Base-by-base conservation (phyloP, 2,888 invertebrate genomes). In the Euspilapteryx auroguttella region DNA sequence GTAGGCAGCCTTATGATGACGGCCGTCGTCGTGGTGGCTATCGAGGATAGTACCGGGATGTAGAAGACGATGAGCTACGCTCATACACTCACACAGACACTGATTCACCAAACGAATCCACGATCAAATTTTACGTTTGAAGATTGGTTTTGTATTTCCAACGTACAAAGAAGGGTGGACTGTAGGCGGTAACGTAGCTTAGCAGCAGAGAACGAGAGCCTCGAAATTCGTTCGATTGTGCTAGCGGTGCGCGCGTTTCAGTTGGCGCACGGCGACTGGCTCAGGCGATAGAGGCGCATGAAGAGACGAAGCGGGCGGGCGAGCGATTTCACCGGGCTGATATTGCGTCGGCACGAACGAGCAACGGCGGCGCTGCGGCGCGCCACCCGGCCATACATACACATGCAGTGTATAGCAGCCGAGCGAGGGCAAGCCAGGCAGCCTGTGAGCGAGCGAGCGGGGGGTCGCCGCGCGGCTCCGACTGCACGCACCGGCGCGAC, bases 221-320 rank as follows among this genome's bases (percentile, higher is more conserved):
- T 56, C 54, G 51, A 52, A 55, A 50, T 57, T 58, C 56, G 59
- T 62, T 65, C 64, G 68, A 65, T 65, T 59, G 68, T 63, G 59
- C 61, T 62, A 66, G 58, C 63, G 57, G 73, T 71, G 75, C 71
- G 73, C 69, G 68, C 75, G 71, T 69, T 73, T 66, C 75, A 65
- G 73, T 71, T 69, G 71, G 71, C 71, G 73, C 71, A 71, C 64
- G 59, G 65, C 68, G 71, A 73, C 71, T 71, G 69, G 75, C 69
- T 69, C 73, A 66, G 68, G 65, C 68, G 51, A 66, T 65, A 65
- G 49, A 65, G 71, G 69, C 63, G 61, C 53, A 28, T 17, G 31
- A 29, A 23, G 32, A 26, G 66, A 48, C 58, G 65, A 54, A 50
- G 66, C 66, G 68, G 68, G 69, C 66, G 69, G 66, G 64, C 65